Evolutionary conservation across 2,797 vertebrate species (phyloP).

Genomic region (Ctenopoma kingsleyae): DNA sequence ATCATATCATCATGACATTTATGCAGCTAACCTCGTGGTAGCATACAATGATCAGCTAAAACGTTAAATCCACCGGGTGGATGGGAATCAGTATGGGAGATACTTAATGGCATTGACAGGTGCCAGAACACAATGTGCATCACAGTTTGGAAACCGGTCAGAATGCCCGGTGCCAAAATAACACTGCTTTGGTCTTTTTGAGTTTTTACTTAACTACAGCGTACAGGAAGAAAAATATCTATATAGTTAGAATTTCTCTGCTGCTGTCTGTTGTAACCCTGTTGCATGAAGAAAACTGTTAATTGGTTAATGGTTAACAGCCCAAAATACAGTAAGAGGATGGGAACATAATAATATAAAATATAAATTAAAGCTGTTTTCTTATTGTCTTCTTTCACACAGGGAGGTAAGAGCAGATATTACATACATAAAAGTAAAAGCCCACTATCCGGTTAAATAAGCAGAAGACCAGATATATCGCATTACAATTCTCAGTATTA

Average conservation of each 20-base stretch:
- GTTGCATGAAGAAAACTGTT: background rate
- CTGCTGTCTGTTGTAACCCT: background rate
- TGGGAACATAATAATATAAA: no score
- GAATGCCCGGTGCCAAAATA: background rate
- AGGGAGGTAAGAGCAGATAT: constrained; percentile 16
- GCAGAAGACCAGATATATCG: constrained; percentile 15
- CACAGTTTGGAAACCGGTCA: no score
- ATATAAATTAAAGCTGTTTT: no score
- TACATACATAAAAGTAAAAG: constrained; percentile 10
- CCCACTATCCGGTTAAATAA: background rate
- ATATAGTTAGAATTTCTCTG: background rate
- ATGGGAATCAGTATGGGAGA: no score
- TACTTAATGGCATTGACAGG: no score
- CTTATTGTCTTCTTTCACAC: constrained; percentile 1
- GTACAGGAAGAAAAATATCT: background rate
- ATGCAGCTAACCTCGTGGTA: constrained; percentile 13
- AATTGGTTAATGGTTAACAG: background rate
- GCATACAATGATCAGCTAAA: background rate
- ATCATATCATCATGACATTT: constrained; percentile 31
- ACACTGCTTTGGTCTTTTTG: background rate
- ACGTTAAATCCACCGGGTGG: no score
- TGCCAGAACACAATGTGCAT: no score
- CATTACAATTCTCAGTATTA: constrained; percentile 22
- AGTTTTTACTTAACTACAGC: background rate
- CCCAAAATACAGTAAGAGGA: background rate